These are phyloP conservation scores for Amblyopsis hoosieri DNA, from an alignment of 2,797 vertebrate genomes.

Conservation along the genomic window DNA sequence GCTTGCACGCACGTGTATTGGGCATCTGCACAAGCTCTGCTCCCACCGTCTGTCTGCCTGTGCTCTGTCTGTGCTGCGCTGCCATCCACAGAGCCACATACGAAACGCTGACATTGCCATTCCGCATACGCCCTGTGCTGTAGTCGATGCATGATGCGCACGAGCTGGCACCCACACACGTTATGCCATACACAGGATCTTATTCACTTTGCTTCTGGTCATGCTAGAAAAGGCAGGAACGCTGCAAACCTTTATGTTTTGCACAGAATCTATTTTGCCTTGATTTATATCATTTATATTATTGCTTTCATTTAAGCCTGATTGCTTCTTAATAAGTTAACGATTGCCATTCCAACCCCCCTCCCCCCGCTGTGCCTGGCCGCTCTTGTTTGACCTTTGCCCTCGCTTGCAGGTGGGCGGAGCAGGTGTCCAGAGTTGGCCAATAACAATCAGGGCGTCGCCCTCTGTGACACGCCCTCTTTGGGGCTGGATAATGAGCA, in stretches of 20 bases:
- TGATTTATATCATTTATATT: too few relatives aligned
- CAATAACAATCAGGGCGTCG: constrained; percentile 99
- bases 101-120: background rate
- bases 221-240: constrained; percentile 36
- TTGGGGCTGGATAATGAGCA: constrained; percentile 99
- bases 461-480: constrained; percentile 87
- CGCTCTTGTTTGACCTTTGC: constrained; percentile 89
- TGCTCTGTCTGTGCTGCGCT: constrained; percentile 54
- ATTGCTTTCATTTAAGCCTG: background rate
- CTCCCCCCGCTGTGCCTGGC: constrained; percentile 77
- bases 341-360: constrained; percentile 40
- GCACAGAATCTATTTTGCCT: too few relatives aligned
- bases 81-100: constrained; percentile 44
- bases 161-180: constrained; percentile 29
- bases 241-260: background rate
- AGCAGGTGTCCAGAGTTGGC: constrained; percentile 95
- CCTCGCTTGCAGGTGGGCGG: constrained; percentile 99
- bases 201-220: constrained; percentile 19
- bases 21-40: constrained; percentile 43
- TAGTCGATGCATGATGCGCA: constrained; percentile 29
- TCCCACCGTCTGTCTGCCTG: constrained; percentile 49
- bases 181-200: constrained; percentile 14
- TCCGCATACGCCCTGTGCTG: constrained; percentile 1
- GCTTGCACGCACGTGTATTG: constrained; percentile 54
- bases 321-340: background rate